phyloP scores from a whole-genome alignment of 2,888 invertebrate species.

The Tineola bisselliella region DNA sequence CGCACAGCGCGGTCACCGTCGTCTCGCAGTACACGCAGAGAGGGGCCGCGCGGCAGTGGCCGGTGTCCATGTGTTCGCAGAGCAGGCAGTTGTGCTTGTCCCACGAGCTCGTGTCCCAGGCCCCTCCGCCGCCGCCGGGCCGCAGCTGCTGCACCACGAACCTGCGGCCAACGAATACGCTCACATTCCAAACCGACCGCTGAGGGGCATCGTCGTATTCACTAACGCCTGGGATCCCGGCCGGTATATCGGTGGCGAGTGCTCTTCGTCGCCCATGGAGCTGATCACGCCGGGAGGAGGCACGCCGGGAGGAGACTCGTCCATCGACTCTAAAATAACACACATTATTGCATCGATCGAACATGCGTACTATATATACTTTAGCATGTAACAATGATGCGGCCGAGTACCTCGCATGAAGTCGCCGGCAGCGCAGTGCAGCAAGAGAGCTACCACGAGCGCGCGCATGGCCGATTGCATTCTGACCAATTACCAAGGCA shows the following conservation, averaged over 20 bases:
- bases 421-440: no score
- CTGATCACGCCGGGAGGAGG: constrained; percentile 48
- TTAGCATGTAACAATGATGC: no score
- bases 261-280: constrained; percentile 46
- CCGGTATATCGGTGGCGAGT: constrained; percentile 45
- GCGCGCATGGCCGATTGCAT: no score
- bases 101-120: constrained; percentile 31
- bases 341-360: no score
- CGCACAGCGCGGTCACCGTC: constrained; percentile 53
- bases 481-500: no score
- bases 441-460: no score
- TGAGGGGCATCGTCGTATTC: neutral
- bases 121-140: neutral
- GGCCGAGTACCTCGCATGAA: no score
- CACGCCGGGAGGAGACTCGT: constrained; percentile 18
- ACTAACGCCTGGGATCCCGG: constrained; percentile 56
- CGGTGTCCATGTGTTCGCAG: constrained; percentile 49
- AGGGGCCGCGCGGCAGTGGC: constrained; percentile 54
- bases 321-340: neutral
- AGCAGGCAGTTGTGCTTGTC: constrained; percentile 57
- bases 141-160: constrained; percentile 53
- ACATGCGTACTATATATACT: no score
- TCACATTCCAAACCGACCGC: neutral
- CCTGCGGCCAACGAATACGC: constrained; percentile 22
- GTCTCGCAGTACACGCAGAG: constrained; percentile 58